phyloP scores from a whole-genome alignment of 1,140 invertebrate species.

The Lerema accius region DNA sequence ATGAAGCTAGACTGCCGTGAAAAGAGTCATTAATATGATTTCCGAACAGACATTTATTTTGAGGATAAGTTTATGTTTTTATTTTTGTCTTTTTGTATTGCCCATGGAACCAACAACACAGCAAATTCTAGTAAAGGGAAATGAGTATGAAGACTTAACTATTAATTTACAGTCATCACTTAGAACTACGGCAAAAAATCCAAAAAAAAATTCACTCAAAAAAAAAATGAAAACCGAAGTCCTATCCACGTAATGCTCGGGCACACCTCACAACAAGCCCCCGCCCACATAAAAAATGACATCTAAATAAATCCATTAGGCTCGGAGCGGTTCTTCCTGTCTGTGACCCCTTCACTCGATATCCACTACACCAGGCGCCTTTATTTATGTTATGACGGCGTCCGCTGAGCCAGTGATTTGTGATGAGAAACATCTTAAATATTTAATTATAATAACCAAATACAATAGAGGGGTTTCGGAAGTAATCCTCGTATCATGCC shows the following conservation, averaged over 20 bases:
- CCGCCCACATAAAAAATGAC: constrained; percentile 82
- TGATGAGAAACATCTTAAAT: constrained; percentile 69
- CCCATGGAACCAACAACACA: no score
- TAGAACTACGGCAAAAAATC: no score
- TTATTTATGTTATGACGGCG: constrained; percentile 76
- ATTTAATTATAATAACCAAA: constrained; percentile 38
- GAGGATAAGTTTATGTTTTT: no score
- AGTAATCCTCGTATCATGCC: constrained; percentile 17
- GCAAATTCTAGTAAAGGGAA: no score
- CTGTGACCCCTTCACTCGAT: constrained; percentile 65
- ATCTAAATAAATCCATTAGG: constrained; percentile 82
- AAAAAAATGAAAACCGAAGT: no score
- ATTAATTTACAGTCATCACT: no score
- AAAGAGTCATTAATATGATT: no score
- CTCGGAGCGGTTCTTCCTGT: constrained; percentile 66
- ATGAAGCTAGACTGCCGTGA: no score
- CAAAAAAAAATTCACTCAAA: no score
- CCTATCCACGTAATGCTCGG: constrained; percentile 52
- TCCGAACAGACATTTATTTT: no score
- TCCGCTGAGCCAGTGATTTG: constrained; percentile 60
- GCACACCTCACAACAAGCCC: constrained; percentile 66
- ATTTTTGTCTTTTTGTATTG: no score
- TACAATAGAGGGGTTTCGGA: constrained; percentile 13
- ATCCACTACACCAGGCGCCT: constrained; percentile 63
- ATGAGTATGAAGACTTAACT: no score